Evolutionary conservation across 2,113 vertebrate genomes (phyloP).

Genomic region (Oncorhynchus kisutch): DNA sequence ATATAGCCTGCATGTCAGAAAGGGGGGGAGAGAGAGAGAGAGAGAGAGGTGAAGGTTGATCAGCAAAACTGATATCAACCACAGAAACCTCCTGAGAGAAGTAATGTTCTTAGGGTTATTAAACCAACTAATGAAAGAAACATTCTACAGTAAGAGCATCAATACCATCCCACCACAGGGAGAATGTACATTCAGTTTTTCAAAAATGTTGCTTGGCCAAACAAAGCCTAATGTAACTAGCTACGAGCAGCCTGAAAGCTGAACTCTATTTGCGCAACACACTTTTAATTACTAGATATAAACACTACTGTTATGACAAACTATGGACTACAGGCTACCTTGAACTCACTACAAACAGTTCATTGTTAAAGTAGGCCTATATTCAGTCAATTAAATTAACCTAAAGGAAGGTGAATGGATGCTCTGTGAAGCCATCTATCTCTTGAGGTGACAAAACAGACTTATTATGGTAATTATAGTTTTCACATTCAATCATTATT

Average conservation of each 20-base stretch:
- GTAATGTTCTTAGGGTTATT: slow-evolving; percentile 47
- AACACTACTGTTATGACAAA: too few species aligned
- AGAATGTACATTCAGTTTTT: slow-evolving; percentile 18
- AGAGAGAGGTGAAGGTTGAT: too few species aligned
- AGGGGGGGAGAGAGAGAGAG: slow-evolving; percentile 26
- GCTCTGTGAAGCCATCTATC: neutral
- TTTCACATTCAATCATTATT: neutral
- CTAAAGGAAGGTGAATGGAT: neutral
- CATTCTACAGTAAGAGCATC: slow-evolving; percentile 44
- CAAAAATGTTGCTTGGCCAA: neutral
- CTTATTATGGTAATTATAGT: neutral
- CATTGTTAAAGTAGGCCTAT: too few species aligned
- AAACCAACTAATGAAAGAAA: slow-evolving; percentile 51
- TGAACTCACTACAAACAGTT: too few species aligned
- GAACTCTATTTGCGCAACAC: slow-evolving; percentile 10
- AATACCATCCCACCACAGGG: slow-evolving; percentile 2
- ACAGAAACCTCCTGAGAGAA: slow-evolving; percentile 37
- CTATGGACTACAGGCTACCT: too few species aligned
- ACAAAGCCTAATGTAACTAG: neutral
- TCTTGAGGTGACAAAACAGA: neutral
- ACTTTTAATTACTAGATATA: neutral
- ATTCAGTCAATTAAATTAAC: neutral
- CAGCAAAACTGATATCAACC: neutral
- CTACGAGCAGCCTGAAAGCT: neutral
- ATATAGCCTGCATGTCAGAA: slow-evolving; percentile 54